phyloP scores from a whole-genome alignment of 2,797 vertebrate species.

The Rhinichthys osculus region DNA sequence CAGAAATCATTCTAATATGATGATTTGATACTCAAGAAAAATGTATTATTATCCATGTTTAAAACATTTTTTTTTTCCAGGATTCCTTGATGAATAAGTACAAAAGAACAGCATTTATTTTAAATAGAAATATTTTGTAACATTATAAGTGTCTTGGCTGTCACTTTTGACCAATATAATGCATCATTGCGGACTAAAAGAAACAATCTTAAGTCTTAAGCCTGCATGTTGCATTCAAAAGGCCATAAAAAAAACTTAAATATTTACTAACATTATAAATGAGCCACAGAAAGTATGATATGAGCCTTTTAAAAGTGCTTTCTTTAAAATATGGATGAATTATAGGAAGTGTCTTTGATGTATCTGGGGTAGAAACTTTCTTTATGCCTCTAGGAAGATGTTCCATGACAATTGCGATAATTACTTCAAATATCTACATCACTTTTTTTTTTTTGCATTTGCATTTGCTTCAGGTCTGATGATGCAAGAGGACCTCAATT shows the following conservation, averaged over 20 bases:
- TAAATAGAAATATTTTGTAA: background rate
- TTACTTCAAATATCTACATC: conserved; percentile 37
- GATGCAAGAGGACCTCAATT: conserved; percentile 57
- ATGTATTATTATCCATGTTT: too few relatives aligned
- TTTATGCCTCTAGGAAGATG: conserved; percentile 17
- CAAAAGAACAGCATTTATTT: background rate
- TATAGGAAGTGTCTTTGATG: conserved; percentile 45
- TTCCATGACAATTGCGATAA: conserved; percentile 24
- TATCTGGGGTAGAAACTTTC: conserved; percentile 26
- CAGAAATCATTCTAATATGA: background rate
- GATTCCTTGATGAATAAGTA: background rate
- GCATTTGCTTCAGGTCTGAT: conserved; percentile 48
- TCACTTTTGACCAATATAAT: background rate
- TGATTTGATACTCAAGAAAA: background rate
- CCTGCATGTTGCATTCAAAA: background rate
- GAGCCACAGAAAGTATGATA: too few relatives aligned
- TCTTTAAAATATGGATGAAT: conserved; percentile 28
- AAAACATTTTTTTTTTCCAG: background rate
- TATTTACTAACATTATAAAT: background rate
- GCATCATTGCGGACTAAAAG: background rate
- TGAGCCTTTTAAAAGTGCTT: conserved; percentile 25
- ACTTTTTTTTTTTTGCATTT: too few relatives aligned
- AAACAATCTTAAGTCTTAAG: background rate
- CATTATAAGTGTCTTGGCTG: background rate
- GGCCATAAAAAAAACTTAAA: background rate